Percentiles rank a stretch among this genome's conserved stretches.
Conservation (phyloP, 1,140 invertebrate genomes). For the Trichonephila clavipes region DNA sequence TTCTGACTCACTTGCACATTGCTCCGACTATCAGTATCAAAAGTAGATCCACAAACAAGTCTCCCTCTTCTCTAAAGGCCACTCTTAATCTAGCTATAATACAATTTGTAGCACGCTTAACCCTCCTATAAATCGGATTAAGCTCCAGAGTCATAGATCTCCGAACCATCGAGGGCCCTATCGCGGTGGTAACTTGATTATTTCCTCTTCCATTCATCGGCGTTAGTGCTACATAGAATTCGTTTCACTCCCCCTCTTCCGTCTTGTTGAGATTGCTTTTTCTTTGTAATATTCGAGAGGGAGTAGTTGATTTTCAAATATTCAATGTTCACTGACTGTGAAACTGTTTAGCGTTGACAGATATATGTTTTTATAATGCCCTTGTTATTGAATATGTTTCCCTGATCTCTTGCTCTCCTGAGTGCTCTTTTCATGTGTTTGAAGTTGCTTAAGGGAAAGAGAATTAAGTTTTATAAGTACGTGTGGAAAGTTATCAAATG, state of each 20-base stretch:
- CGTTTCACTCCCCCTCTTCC: background rate
- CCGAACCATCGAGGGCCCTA: slow-evolving; percentile 8
- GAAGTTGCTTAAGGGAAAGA: background rate
- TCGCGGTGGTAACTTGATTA: slow-evolving; percentile 50
- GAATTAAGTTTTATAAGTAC: background rate
- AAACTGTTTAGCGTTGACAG: slow-evolving; percentile 14
- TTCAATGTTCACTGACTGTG: slow-evolving; percentile 9
- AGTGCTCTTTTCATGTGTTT: background rate
- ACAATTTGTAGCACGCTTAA: slow-evolving; percentile 46
- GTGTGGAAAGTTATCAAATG: background rate
- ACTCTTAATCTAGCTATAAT: slow-evolving; percentile 49
- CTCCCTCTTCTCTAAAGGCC: background rate
- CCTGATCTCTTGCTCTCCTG: background rate
- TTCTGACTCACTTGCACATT: slow-evolving; percentile 50
- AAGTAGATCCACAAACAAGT: background rate
- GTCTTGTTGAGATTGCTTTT: slow-evolving; percentile 3
- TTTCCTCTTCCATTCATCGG: background rate
- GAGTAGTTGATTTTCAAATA: slow-evolving; percentile 4
- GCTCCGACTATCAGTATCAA: background rate
- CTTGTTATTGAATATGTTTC: background rate
- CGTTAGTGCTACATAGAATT: background rate
- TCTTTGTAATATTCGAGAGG: background rate
- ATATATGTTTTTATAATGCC: slow-evolving; percentile 26
- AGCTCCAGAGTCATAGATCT: slow-evolving; percentile 33
- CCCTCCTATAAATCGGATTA: slow-evolving; percentile 31